These are phyloP conservation scores for Wasmannia auropunctata DNA, from an alignment of 1,140 invertebrate genomes.

Conservation along the genomic window DNA sequence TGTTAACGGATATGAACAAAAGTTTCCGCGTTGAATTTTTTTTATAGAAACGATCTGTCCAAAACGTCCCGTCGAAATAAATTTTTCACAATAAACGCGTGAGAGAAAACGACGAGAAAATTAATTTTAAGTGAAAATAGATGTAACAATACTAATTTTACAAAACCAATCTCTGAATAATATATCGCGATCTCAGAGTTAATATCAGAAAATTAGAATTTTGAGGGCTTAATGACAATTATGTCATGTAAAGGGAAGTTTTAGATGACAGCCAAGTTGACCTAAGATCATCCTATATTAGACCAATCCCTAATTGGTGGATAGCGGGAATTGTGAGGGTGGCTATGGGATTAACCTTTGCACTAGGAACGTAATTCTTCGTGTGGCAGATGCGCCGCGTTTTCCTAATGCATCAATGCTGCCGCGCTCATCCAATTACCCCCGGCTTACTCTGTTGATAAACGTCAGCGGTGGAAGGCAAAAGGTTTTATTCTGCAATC, in stretches of 20 bases:
- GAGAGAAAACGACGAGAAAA: background rate
- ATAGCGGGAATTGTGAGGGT: constrained; percentile 27
- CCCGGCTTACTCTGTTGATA: background rate
- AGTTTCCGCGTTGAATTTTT: background rate
- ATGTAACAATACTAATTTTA: background rate
- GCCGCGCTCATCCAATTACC: constrained; percentile 39
- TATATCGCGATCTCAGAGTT: background rate
- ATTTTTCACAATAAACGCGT: background rate
- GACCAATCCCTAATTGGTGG: constrained; percentile 23
- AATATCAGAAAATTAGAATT: constrained; percentile 21
- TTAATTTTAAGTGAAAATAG: background rate
- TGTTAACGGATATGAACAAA: background rate
- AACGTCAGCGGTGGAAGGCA: background rate
- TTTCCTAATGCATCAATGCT: constrained; percentile 55
- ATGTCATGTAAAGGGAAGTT: background rate
- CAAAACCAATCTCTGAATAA: background rate
- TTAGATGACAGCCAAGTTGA: constrained; percentile 24
- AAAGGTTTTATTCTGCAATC: constrained; percentile 8
- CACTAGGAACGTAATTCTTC: constrained; percentile 49
- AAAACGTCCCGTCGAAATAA: background rate
- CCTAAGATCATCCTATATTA: constrained; percentile 22
- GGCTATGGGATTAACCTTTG: constrained; percentile 60
- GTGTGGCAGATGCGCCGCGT: constrained; percentile 65
- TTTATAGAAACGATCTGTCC: background rate
- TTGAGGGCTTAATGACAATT: background rate